Evolutionary conservation across 2,113 vertebrate genomes (phyloP).

Genomic region (Scomber colias): DNA sequence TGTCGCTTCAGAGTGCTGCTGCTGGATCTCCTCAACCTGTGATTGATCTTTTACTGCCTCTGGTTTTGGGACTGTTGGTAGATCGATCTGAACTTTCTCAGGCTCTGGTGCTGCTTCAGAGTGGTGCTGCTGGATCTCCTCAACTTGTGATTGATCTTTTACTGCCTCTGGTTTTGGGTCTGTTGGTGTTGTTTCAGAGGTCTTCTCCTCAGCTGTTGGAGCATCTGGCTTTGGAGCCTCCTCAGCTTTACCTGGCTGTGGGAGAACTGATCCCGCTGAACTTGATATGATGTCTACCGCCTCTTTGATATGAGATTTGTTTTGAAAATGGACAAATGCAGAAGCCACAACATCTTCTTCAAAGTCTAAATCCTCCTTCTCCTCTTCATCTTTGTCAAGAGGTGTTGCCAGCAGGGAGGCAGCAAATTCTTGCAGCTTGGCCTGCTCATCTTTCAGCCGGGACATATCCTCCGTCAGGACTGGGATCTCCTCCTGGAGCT

Average conservation of each 20-base stretch:
- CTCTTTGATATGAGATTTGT: conserved; percentile 30
- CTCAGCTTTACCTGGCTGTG: conserved; percentile 9
- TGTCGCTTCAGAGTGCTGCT: not conserved
- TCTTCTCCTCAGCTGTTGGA: not conserved
- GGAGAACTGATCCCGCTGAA: conserved; percentile 1
- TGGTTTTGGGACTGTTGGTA: conserved; percentile 15
- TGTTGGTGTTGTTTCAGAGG: not conserved
- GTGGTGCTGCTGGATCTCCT: not conserved
- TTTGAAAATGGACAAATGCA: conserved; percentile 42
- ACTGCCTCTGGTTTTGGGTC: conserved; percentile 17
- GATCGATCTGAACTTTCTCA: not conserved
- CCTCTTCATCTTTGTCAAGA: not conserved
- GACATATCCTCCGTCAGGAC: conserved; percentile 76
- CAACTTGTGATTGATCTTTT: conserved; percentile 1
- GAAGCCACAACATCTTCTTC: conserved; percentile 63
- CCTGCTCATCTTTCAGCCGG: conserved; percentile 74
- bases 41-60: not conserved
- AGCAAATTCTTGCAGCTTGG: conserved; percentile 86
- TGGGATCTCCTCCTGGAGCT: conserved; percentile 61
- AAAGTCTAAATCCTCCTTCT: conserved; percentile 2
- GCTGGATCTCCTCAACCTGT: not conserved
- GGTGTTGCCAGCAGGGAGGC: conserved; percentile 79
- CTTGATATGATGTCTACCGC: not conserved
- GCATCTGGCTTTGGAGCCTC: conserved; percentile 20
- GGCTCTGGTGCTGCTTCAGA: not conserved